These are phyloP conservation scores for Pterobdella sp. DNA, from an alignment of 2,888 invertebrate genomes.

Conservation along the genomic window DNA sequence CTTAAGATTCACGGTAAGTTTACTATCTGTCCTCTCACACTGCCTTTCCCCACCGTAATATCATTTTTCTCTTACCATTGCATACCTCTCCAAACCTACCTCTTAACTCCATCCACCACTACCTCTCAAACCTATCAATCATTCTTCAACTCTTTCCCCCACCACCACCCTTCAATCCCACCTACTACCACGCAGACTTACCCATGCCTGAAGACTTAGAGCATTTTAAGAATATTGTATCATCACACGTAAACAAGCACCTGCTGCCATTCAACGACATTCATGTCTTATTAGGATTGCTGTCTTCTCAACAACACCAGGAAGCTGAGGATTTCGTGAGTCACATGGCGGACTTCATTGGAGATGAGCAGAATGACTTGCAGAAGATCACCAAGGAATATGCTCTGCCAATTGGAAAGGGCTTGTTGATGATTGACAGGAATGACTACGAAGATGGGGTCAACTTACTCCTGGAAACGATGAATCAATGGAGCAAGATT, in stretches of 20 bases:
- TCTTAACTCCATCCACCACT: too few species aligned
- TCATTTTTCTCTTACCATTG: too few species aligned
- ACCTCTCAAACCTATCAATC: too few species aligned
- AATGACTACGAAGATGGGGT: conserved; percentile 20
- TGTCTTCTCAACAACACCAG: conserved; percentile 44
- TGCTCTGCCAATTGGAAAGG: conserved; percentile 45
- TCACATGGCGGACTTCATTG: conserved; percentile 42
- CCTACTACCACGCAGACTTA: background rate
- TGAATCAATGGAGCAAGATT: conserved; percentile 12
- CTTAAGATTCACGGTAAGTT: background rate
- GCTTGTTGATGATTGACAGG: conserved; percentile 45
- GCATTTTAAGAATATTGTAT: background rate
- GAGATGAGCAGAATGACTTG: conserved; percentile 28
- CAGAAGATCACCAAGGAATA: conserved; percentile 37
- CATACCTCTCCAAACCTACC: too few species aligned
- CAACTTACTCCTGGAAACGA: background rate
- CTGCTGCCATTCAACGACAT: conserved; percentile 54
- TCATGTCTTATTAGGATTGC: conserved; percentile 50
- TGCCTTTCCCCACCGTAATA: too few species aligned
- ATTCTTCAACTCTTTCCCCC: too few species aligned
- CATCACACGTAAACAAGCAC: conserved; percentile 52
- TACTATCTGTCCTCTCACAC: too few species aligned
- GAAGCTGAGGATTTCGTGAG: conserved; percentile 42
- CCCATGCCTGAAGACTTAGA: background rate
- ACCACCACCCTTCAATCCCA: background rate